A percentile compares a stretch with the other conserved stretches of the same genome.
These are phyloP conservation scores for Gortyna flavago DNA, from an alignment of 2,888 invertebrate species.

Conservation along the genomic window DNA sequence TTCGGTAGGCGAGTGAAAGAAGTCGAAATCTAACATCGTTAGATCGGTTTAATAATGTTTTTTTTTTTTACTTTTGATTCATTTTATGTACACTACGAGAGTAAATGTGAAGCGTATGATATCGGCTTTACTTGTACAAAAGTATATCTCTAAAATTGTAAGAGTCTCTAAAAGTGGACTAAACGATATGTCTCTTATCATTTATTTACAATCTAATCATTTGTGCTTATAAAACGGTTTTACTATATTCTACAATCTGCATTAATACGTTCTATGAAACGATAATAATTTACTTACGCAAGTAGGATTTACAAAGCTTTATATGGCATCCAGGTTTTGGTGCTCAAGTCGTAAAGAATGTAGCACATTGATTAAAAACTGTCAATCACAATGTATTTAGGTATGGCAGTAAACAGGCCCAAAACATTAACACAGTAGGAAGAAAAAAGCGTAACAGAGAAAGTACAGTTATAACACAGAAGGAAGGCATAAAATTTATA, in stretches of 20 bases:
- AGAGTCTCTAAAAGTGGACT: background rate
- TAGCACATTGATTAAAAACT: background rate
- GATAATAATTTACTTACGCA: background rate
- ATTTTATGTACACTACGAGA: background rate
- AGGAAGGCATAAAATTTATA: conserved; percentile 19
- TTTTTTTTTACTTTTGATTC: background rate
- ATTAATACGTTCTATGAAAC: background rate
- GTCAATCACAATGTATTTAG: background rate
- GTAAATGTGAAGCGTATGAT: background rate
- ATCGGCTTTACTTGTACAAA: background rate
- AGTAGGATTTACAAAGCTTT: background rate
- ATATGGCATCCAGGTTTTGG: background rate
- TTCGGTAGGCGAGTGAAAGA: background rate
- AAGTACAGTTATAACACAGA: conserved; percentile 3
- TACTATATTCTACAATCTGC: background rate
- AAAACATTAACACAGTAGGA: conserved; percentile 29
- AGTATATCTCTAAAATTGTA: background rate
- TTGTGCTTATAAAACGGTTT: background rate
- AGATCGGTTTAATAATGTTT: background rate
- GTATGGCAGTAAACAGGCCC: conserved; percentile 25
- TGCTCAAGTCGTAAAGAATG: background rate
- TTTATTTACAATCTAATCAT: background rate
- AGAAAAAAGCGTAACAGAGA: conserved; percentile 12
- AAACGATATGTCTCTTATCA: background rate
- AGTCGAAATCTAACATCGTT: background rate